phyloP scores from a whole-genome alignment of 2,113 vertebrate genomes.

The Camelus dromedarius region DNA sequence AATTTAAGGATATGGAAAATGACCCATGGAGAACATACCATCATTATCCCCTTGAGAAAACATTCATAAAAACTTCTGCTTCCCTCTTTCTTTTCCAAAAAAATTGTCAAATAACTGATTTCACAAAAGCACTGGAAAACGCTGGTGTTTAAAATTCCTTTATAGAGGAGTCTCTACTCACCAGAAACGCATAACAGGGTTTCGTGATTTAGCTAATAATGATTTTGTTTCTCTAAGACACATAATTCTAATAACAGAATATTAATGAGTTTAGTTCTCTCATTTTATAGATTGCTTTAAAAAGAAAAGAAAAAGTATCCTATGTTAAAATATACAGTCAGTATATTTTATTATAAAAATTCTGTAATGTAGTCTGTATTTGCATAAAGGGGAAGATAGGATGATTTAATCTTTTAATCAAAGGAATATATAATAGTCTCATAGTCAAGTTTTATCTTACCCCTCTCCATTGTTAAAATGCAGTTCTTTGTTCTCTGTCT shows the following conservation, averaged over 20 bases:
- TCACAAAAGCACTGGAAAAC: slow-evolving; percentile 15
- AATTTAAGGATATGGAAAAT: slow-evolving; percentile 13
- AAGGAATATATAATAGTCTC: slow-evolving; percentile 25
- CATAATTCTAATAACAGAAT: slow-evolving; percentile 18
- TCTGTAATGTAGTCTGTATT: slow-evolving; percentile 36
- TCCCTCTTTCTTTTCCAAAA: neutral
- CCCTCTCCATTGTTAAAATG: slow-evolving; percentile 54
- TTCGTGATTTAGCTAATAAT: slow-evolving; percentile 45
- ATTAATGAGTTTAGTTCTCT: slow-evolving; percentile 49
- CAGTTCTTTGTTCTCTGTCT: slow-evolving; percentile 71
- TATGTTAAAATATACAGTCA: neutral
- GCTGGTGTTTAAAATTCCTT: slow-evolving; percentile 1
- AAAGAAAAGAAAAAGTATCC: slow-evolving; percentile 16
- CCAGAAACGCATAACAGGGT: neutral
- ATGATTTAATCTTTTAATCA: slow-evolving; percentile 56
- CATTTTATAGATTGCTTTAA: slow-evolving; percentile 11
- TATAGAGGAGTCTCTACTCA: neutral
- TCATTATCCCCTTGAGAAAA: slow-evolving; percentile 14
- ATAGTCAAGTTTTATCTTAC: slow-evolving; percentile 59
- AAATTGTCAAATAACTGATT: neutral
- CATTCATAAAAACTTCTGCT: neutral
- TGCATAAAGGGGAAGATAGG: neutral
- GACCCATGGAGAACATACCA: neutral
- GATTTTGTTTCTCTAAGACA: slow-evolving; percentile 48
- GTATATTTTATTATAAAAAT: neutral